Base-by-base conservation (phyloP, 1,140 invertebrate genomes). In the Helicoverpa zea region DNA sequence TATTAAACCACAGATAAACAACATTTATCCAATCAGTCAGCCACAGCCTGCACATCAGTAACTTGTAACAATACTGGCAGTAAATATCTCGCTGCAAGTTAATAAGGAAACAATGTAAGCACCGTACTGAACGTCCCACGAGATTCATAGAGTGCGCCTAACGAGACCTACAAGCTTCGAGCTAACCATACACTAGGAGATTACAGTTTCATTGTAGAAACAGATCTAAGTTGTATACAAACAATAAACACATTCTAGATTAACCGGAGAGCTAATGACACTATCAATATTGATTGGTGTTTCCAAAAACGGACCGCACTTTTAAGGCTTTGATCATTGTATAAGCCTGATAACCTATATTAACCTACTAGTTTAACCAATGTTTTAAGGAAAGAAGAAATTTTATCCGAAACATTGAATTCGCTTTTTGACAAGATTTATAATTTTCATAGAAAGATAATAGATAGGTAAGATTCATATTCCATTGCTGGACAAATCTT, bases 31-130 rank as follows among this genome's bases (percentile, higher is more conserved):
- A 35, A 35, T 61, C 58, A 61, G 23, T 30, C 58, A 61, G 58
- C 23, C 14, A 3, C 23, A 61, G 58, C 23, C 14, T 13, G 23
- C 3, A 61, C 23, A 30, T 29, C 13, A 58, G 12, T 58, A 59
- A 23, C 58, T 59, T 59, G 58, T 59, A 59, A 59, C 12, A 11
- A 10, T 29, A 61, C 23, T 61, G 12, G 58, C 23, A 29, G 23
- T 61, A 61, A 61, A 61, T 61, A 61, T 61, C 13, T 11, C 23
- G 13, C 23, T 30, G 29, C 23, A 61, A 29, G 58, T 61, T 61
- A 61, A 61, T 61, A 61, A 61, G 58, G 58, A 61, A 61, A 61
- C 58, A 61, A 61, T 61, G 58, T 61, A 61, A 61, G 58, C 58
- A 14, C 23, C 0, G 29, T 61, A 61, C 23, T 61, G 23, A 61